Evolutionary conservation across 1,140 invertebrate species (phyloP), one percentile per base, ranked within the genome.

Genomic region (Plodia interpunctella): DNA sequence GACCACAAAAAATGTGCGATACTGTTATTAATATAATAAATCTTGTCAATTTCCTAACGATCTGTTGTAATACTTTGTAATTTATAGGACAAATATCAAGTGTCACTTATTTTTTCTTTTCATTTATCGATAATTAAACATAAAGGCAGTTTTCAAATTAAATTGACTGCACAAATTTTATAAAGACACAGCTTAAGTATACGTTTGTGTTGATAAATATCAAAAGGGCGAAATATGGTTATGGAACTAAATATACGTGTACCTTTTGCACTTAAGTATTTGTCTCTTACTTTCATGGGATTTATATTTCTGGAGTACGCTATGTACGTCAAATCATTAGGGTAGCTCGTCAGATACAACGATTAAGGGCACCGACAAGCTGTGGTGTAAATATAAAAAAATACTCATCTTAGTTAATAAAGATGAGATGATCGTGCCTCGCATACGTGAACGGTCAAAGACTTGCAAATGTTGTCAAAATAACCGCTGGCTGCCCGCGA

Each of bases 391-490:
- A 68, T 72, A 70, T 70, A 74, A 59, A 62, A 62, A 62, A 62
- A 56, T 49, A 62, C 25, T 49, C 49, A 25, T 56, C 21, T 62
- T 54, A 11, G 28, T 49, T 62, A 49, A 54, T 59, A 59, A 59
- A 59, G 57, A 59, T 59, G 57, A 59, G 57, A 59, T 38, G 57
- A 59, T 59, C 57, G 57, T 59, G 57, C 57, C 20, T 30, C 20
- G 73, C 63, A 72, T 78, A 70, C 62, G 53, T 49, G 35, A 65
- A 19, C 60, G 53, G 61, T 67, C 60, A 71, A 71, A 72, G 57
- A 72, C 65, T 69, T 74, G 66, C 63, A 65, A 69, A 74, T 74
- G 68, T 60, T 58, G 62, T 64, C 57, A 70, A 75, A 70, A 71
- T 65, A 67, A 67, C 60, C 57, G 44, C 60, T 35, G 68, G 62